Base-by-base conservation (phyloP, 2,113 vertebrate genomes). In the Amia ocellicauda region DNA sequence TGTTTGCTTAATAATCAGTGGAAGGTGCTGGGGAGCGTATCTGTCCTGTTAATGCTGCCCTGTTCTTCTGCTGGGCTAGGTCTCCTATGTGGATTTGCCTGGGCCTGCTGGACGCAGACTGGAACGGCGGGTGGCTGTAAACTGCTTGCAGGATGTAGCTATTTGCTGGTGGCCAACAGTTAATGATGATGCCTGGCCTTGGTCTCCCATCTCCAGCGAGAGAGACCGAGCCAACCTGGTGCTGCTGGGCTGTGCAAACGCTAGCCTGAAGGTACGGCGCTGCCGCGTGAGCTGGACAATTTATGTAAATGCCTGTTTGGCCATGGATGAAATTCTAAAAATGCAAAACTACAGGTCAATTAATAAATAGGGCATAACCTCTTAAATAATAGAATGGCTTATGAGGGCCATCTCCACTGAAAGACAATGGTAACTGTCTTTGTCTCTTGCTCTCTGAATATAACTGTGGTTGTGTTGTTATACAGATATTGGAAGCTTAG, bases 101-200 rank as follows among this genome's bases (percentile, higher is more conserved):
- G 91, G 89, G 42, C 82, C 85, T 4, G 71, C 74, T 51, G 80
- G 81, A 2, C 85, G 78, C n/a, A 85, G 87, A 50, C 70, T 80
- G 51, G 84, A 78, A 54, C 88, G 90, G 63, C 86, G 19, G 19
- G 76, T 97, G 58, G 78, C 78, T 60, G 80, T 98, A 69, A 97
- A 91, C 75, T 70, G 23, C 68, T 22, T 75, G 24, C 92, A 96
- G 76, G 94, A 96, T 43, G 69, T 85, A 77, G 88, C 84, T 9
- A 71, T 95, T 78, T 97, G 94, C 84, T 99, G 95, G 96, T 96
- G 94, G 93, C 81, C 86, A 49, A 67, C 81, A 67, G 63, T 80
- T 16, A 83, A 69, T 42, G 89, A 91, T 45, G 92, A 89, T 72
- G 80, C 78, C 55, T 93, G 93, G 91, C 92, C 93, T 71, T 96